A percentile compares a stretch with the other conserved stretches of the same genome.
Evolutionary conservation across 2,888 invertebrate genomes (phyloP).

Genomic region (Ichneumoninae sp.): DNA sequence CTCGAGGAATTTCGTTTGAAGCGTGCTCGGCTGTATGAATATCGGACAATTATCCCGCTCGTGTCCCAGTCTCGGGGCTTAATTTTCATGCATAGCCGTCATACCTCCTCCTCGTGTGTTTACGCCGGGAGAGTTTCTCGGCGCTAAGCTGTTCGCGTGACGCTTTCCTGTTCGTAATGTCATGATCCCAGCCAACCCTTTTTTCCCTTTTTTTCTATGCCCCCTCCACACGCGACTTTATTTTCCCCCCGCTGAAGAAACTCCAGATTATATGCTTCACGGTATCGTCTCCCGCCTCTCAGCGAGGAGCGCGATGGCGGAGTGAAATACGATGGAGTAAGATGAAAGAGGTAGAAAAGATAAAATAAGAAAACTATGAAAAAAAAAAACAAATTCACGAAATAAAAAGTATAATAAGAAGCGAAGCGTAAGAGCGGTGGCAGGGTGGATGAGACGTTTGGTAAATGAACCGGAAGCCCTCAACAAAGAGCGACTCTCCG

Average conservation of each 20-base stretch:
- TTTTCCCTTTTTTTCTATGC: background rate
- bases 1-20: background rate
- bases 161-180: constrained; percentile 45
- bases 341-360: constrained; percentile 36
- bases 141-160: constrained; percentile 54
- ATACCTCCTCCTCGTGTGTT: background rate
- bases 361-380: background rate
- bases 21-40: background rate
- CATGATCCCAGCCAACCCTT: background rate
- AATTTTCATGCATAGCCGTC: background rate
- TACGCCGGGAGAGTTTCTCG: constrained; percentile 15
- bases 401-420: constrained; percentile 28
- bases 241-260: constrained; percentile 18
- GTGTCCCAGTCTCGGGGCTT: background rate
- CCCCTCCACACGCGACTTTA: background rate
- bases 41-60: constrained; percentile 3
- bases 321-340: constrained; percentile 33
- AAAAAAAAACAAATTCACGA: background rate
- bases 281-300: constrained; percentile 25
- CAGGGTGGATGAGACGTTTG: constrained; percentile 62
- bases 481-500: constrained; percentile 62
- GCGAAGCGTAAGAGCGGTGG: constrained; percentile 67
- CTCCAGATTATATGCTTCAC: constrained; percentile 29
- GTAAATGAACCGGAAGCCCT: constrained; percentile 65
- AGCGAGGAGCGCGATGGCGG: constrained; percentile 39